Conservation (phyloP, 2,113 vertebrate genomes). For the Colistium nudipinnis region DNA sequence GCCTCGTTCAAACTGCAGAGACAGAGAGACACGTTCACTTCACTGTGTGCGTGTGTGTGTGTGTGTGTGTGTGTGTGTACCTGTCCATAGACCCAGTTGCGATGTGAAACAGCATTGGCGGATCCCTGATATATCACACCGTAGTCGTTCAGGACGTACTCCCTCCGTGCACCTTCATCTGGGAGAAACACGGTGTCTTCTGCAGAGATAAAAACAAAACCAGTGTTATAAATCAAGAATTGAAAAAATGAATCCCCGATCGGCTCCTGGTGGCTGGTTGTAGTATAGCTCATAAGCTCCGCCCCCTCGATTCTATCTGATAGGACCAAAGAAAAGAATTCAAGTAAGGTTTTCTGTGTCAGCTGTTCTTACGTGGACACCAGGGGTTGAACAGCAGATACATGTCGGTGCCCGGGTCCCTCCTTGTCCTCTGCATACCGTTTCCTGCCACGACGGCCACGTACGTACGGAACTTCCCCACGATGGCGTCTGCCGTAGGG, state of each 20-base stretch:
- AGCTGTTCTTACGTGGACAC: constrained; percentile 82
- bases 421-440: constrained; percentile 78
- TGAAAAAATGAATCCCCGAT: no score
- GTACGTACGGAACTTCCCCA: constrained; percentile 88
- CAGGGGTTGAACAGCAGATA: constrained; percentile 96
- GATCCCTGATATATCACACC: constrained; percentile 87
- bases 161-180: constrained; percentile 79
- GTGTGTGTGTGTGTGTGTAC: constrained; percentile 61
- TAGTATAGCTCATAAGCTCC: no score
- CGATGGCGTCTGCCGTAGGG: constrained; percentile 82
- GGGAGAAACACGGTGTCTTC: constrained; percentile 85
- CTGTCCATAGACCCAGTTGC: constrained; percentile 92
- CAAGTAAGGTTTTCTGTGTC: no score
- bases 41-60: neutral
- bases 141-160: constrained; percentile 90
- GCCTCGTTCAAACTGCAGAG: constrained; percentile 86
- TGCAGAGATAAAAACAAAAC: constrained; percentile 55
- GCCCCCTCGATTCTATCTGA: no score
- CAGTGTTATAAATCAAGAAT: no score
- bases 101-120: constrained; percentile 33
- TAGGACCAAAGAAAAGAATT: no score
- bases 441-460: constrained; percentile 72
- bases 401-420: constrained; percentile 76
- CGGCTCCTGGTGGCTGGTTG: no score
- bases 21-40: neutral